Conservation (phyloP, 2,113 vertebrate species). For the Sisor rabdophorus region DNA sequence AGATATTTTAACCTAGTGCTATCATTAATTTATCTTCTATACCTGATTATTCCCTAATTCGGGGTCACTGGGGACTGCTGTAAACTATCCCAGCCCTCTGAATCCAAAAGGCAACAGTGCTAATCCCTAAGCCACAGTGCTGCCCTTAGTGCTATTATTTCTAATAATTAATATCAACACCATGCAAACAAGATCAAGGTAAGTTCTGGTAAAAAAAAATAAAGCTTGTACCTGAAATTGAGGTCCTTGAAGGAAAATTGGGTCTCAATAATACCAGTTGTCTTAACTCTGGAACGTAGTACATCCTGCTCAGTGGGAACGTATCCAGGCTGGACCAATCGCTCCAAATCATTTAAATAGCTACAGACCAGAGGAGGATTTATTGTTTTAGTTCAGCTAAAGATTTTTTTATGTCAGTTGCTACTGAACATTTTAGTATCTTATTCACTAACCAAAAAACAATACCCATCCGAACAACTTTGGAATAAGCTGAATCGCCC, state of each 20-base stretch:
- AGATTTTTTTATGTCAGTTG: neutral
- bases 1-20: no score
- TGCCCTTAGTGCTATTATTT: neutral
- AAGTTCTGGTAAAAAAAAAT: neutral
- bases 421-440: neutral
- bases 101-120: no score
- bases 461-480: no score
- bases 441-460: no score
- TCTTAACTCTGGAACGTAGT: constrained; percentile 93
- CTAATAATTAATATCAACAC: neutral
- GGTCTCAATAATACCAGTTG: constrained; percentile 94
- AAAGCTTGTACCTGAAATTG: constrained; percentile 81
- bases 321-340: constrained; percentile 84
- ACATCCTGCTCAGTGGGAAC: constrained; percentile 96
- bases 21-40: no score
- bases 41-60: no score
- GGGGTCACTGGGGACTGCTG: no score
- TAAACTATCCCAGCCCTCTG: no score
- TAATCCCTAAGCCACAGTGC: no score
- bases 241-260: constrained; percentile 93
- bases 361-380: constrained; percentile 58
- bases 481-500: no score
- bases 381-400: neutral
- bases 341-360: constrained; percentile 88
- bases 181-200: neutral